Percentiles rank a stretch among this genome's conserved stretches.
Evolutionary conservation across 2,113 vertebrate species (phyloP).

Genomic region (Sclerurus mexicanus): DNA sequence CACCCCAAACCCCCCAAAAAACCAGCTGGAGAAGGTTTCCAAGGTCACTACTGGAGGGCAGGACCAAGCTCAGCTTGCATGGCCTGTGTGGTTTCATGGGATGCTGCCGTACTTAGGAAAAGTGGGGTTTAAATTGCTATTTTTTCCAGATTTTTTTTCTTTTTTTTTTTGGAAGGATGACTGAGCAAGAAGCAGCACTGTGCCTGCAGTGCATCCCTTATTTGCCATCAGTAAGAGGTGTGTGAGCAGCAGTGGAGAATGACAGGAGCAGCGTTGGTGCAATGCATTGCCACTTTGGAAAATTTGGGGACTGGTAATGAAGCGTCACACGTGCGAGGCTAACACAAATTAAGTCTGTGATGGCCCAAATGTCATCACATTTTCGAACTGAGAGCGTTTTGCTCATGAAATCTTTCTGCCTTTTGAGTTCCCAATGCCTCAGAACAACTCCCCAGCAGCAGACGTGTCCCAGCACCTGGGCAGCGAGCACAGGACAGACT

Average conservation of each 20-base stretch:
- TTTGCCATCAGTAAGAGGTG: background rate
- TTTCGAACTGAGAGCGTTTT: slow-evolving; percentile 4
- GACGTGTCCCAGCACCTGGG: background rate
- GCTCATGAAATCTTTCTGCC: background rate
- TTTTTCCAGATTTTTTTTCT: background rate
- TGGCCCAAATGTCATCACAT: slow-evolving; percentile 1
- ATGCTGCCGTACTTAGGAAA: background rate
- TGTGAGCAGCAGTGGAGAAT: background rate
- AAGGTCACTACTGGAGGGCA: background rate
- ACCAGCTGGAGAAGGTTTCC: background rate
- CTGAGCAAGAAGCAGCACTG: background rate
- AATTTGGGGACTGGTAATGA: background rate
- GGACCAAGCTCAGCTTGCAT: background rate
- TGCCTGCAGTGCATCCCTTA: slow-evolving; percentile 3
- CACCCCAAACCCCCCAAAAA: background rate
- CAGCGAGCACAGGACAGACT: background rate
- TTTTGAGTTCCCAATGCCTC: background rate
- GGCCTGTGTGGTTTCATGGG: background rate
- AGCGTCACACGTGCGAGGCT: background rate
- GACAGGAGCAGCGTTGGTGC: background rate
- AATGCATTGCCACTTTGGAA: background rate
- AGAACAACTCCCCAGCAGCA: background rate
- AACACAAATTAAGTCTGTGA: slow-evolving; percentile 26
- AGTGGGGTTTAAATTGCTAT: background rate
- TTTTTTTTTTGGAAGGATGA: background rate